phyloP scores from a whole-genome alignment of 2,888 invertebrate species.

The Drosophila affinis region DNA sequence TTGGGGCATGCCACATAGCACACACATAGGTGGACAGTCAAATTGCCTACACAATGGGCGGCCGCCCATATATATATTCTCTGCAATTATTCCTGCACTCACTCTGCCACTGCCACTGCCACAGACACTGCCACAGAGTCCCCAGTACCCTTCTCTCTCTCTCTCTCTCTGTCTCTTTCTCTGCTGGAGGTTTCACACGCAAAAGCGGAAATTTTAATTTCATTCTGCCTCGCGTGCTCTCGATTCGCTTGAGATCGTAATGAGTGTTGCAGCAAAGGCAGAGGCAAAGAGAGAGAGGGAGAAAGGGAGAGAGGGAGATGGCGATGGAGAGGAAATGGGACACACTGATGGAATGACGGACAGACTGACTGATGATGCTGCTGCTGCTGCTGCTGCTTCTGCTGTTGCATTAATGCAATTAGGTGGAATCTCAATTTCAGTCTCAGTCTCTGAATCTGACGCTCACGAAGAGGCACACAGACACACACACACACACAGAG shows the following conservation, averaged over 20 bases:
- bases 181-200: constrained; percentile 45
- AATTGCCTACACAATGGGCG: constrained; percentile 46
- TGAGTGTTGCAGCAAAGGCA: constrained; percentile 37
- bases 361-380: constrained; percentile 17
- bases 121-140: not conserved
- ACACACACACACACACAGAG: constrained; percentile 13
- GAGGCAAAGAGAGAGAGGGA: not conserved
- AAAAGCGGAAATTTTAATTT: constrained; percentile 70
- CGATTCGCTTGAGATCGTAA: constrained; percentile 47
- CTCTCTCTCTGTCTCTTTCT: constrained; percentile 11
- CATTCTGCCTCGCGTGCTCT: constrained; percentile 54
- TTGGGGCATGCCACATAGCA: constrained; percentile 38
- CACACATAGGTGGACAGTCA: constrained; percentile 51
- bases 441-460: constrained; percentile 10
- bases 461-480: not conserved
- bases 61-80: constrained; percentile 40
- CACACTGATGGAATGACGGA: constrained; percentile 29
- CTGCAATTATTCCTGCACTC: constrained; percentile 61
- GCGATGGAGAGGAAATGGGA: constrained; percentile 12
- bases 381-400: constrained; percentile 23
- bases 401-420: constrained; percentile 47
- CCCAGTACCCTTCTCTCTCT: constrained; percentile 3
- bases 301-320: not conserved
- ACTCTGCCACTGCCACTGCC: not conserved
- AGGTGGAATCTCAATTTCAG: constrained; percentile 42